Evolutionary conservation across 1,140 invertebrate species (phyloP).

Genomic region (Dolichoris vasculosae): DNA sequence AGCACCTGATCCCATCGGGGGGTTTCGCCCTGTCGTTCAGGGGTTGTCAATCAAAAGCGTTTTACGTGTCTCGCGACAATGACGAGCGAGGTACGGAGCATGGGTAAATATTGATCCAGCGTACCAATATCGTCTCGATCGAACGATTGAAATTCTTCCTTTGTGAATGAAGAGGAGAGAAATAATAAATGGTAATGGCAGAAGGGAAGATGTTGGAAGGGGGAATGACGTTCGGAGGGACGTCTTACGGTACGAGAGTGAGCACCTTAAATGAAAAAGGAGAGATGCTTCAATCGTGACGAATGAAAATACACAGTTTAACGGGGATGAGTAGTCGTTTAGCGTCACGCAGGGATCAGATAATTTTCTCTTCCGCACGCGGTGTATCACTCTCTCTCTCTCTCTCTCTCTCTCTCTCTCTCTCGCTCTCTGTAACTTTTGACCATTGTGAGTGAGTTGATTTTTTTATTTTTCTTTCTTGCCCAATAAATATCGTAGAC

Average conservation of each 20-base stretch:
- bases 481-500: background rate
- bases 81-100: background rate
- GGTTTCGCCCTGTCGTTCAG: background rate
- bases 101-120: slow-evolving; percentile 43
- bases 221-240: background rate
- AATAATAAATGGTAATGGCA: slow-evolving; percentile 31
- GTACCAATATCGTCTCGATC: background rate
- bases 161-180: slow-evolving; percentile 19
- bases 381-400: background rate
- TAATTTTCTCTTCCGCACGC: slow-evolving; percentile 38
- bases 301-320: slow-evolving; percentile 75
- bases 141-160: slow-evolving; percentile 28
- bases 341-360: slow-evolving; percentile 62
- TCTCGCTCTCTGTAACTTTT: background rate
- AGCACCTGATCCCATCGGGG: slow-evolving; percentile 63
- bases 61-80: slow-evolving; percentile 3
- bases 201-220: background rate
- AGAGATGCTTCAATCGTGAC: slow-evolving; percentile 62
- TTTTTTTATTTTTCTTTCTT: background rate
- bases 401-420: background rate
- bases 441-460: background rate
- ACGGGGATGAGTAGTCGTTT: slow-evolving; percentile 72
- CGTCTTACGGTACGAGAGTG: slow-evolving; percentile 12
- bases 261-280: slow-evolving; percentile 57
- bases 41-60: slow-evolving; percentile 37